Base-by-base conservation (phyloP, 2,797 vertebrate genomes). In the Xyrichtys novacula region DNA sequence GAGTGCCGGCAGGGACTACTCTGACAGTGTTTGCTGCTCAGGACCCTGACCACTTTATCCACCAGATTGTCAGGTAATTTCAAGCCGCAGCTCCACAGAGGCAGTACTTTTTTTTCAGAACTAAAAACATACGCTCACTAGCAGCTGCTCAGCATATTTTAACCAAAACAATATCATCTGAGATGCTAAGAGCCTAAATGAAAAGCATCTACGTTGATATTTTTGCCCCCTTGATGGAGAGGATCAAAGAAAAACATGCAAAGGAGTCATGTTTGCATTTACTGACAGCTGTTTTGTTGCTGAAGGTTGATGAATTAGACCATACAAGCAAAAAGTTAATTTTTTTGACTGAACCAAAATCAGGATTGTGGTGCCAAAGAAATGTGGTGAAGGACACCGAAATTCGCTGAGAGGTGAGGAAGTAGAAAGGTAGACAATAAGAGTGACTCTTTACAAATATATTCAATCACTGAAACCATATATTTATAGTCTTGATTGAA, bases 1-100 rank as follows among this genome's bases (percentile, higher is more conserved):
- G 96, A 0, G 96, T 97, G 56, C 95, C 96, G 0, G 86, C 91
- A 0, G 97, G 97, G 32, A 97, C 96, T 0, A 91, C 94, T 0
- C 94, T 99, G 2, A 96, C 95, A 0, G 96, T 95, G 0, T 98
- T 99, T 11, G 93, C 96, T 0, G 98, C 98, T 0, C 94, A 95
- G 80, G 98, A 99, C 90, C 98, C 98, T 0, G 98, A 99, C 75
- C 96, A 96, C 80, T 98, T 98, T 87, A 95, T 97, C 91, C 97
- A 97, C 82, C 98, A 99, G 92, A 95, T 93, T n/a, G 94, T 99
- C 89, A 96, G 97, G 97, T 99, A 90, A 14, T 23, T 16, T 46
- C 2, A 25, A 25, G 6, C n/a, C n/a, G n/a, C n/a, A 7, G 14
- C 44, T 15, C 8, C 22, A 3, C 9, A n/a, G 32, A 11, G 10